phyloP scores from a whole-genome alignment of 2,888 invertebrate species.

The Machimus rusticus region DNA sequence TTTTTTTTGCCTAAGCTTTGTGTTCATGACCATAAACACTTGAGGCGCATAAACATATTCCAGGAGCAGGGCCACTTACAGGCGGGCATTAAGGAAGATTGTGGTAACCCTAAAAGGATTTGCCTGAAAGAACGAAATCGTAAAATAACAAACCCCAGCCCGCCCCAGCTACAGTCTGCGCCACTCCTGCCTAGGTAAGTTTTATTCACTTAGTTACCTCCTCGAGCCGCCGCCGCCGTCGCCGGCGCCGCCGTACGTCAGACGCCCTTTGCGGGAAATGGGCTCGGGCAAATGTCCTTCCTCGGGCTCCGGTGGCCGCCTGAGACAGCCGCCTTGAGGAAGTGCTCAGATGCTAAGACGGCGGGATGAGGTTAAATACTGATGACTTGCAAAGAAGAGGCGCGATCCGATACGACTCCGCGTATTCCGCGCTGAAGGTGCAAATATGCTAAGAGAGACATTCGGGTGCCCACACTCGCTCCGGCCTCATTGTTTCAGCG shows the following conservation, averaged over 20 bases:
- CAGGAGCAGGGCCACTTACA: constrained; percentile 27
- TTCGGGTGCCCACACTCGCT: constrained; percentile 5
- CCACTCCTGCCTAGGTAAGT: background rate
- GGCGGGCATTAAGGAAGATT: constrained; percentile 29
- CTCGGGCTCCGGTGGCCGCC: background rate
- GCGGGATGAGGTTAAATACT: constrained; percentile 11
- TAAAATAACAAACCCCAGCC: constrained; percentile 1
- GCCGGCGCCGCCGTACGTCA: background rate
- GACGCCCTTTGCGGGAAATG: background rate
- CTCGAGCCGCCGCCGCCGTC: background rate
- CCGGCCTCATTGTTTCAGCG: background rate
- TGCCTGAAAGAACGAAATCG: constrained; percentile 13
- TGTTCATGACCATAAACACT: constrained; percentile 38
- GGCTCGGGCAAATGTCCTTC: constrained; percentile 14
- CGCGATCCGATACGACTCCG: background rate
- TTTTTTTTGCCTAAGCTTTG: background rate
- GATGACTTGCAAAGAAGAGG: background rate
- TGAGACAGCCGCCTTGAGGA: background rate
- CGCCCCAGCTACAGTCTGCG: background rate
- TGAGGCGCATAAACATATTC: constrained; percentile 39
- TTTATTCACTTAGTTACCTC: constrained; percentile 34
- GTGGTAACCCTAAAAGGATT: constrained; percentile 36
- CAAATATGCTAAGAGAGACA: constrained; percentile 19
- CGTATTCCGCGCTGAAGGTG: background rate
- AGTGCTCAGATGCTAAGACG: background rate